Conservation (phyloP, 2,888 invertebrate species). For the Diaphora mendica region DNA sequence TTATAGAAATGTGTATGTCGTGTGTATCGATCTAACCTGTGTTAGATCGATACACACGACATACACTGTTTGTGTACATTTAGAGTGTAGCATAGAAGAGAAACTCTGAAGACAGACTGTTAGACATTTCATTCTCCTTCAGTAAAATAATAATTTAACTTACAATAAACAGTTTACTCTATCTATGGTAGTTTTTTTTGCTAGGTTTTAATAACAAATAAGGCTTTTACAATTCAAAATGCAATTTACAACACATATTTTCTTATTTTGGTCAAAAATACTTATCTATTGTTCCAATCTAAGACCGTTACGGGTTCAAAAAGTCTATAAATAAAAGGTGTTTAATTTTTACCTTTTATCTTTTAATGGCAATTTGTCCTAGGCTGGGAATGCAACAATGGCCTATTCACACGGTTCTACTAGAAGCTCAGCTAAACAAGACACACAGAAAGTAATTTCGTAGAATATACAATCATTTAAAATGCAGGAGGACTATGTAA, state of each 20-base stretch:
- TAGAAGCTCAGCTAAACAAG: conserved; percentile 21
- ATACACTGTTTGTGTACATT: neutral
- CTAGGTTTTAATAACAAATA: too few species aligned
- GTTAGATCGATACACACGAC: too few species aligned
- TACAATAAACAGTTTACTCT: too few species aligned
- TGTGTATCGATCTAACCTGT: too few species aligned
- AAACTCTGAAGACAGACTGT: too few species aligned
- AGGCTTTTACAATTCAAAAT: neutral
- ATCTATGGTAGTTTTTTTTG: too few species aligned
- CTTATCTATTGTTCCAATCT: neutral
- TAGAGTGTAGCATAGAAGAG: neutral
- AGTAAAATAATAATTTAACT: neutral
- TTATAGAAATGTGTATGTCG: neutral
- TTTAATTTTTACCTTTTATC: conserved; percentile 13
- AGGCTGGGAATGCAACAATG: conserved; percentile 32
- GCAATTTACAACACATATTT: neutral
- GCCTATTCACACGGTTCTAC: conserved; percentile 23
- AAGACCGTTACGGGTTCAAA: neutral
- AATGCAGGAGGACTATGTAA: neutral
- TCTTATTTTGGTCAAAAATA: neutral
- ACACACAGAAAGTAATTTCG: conserved; percentile 14
- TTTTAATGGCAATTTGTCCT: conserved; percentile 22
- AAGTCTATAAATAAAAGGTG: neutral
- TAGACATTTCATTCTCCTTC: neutral
- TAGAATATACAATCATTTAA: neutral